Evolutionary conservation across 2,113 vertebrate genomes (phyloP).

Genomic region (Taurulus bubalis): DNA sequence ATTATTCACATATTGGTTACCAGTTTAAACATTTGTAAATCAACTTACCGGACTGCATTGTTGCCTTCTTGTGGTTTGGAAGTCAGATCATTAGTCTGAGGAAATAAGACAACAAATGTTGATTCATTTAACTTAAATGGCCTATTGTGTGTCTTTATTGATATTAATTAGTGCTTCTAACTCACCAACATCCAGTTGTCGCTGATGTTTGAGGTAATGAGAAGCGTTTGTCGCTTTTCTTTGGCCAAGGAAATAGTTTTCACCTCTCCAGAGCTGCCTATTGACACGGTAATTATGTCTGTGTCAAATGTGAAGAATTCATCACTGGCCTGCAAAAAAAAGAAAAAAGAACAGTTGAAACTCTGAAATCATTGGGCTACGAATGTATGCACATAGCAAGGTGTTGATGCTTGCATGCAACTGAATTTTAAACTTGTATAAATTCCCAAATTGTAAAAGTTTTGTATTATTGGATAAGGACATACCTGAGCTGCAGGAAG

Average conservation of each 20-base stretch:
- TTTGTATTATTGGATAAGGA: background rate
- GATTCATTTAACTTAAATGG: background rate
- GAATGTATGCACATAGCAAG: background rate
- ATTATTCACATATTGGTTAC: background rate
- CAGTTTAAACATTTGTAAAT: background rate
- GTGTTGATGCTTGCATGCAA: background rate
- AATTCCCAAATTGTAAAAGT: background rate
- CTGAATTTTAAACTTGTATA: background rate
- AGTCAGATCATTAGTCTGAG: slow-evolving; percentile 75
- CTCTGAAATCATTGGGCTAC: background rate
- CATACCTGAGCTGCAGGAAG: slow-evolving; percentile 71
- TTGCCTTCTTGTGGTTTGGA: slow-evolving; percentile 87
- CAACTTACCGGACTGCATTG: slow-evolving; percentile 88
- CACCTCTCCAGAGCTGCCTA: fast-evolving
- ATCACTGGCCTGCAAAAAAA: slow-evolving; percentile 76
- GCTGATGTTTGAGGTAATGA: slow-evolving; percentile 5
- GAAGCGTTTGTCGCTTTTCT: slow-evolving; percentile 79
- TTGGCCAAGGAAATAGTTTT: fast-evolving
- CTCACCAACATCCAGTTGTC: slow-evolving; percentile 71
- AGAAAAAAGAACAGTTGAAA: background rate
- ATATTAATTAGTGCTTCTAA: slow-evolving; percentile 3
- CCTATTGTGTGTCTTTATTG: background rate
- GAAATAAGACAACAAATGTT: slow-evolving; percentile 11
- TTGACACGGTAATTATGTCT: slow-evolving; percentile 26
- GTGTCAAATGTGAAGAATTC: slow-evolving; percentile 73